Base-by-base conservation (phyloP, 2,113 vertebrate species). In the Peromyscus polionotus region DNA sequence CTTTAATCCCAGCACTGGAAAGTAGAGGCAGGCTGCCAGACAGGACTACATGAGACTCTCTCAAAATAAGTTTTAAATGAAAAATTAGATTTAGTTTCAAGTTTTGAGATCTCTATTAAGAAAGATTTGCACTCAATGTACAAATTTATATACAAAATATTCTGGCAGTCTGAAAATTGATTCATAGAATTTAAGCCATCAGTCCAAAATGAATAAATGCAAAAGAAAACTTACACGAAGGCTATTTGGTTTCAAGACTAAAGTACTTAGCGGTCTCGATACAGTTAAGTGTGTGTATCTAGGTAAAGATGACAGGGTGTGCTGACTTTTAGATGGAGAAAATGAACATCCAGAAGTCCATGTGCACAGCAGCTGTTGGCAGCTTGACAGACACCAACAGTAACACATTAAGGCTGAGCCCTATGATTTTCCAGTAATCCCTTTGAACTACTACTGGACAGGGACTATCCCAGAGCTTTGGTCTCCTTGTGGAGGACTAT, bases 51-150 rank as follows among this genome's bases (percentile, higher is more conserved):
- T 45, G 61, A 45, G 61, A 45, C n/a, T 39, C 16, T 31, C 83
- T 67, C 39, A 86, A 67, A 83, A 19, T 75, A 83, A 80, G 7
- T 90, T 96, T 93, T 65, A 93, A 67, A 92, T 75, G n/a, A 31
- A 72, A 61, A 77, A 77, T 42, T 72, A 94, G 16, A 57, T 3
- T 76, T 90, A 79, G 10, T 57, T 95, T 96, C 81, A 94, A 61
- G 54, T 90, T 91, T 57, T 97, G 91, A 96, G 9, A 81, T 0
- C 61, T 72, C 81, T 96, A 33, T 90, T 97, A 61, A 97, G 95
- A 28, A 39, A 7, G 0, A 79, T 36, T 54, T 88, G 9, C 72
- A 87, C 79, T 97, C 22, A 92, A 86, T 85, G 4, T 73, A 45
- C 4, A 94, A 26, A 3, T n/a, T 39, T 86, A 65, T 79, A 93